Percentiles rank a stretch among this genome's conserved stretches.
Evolutionary conservation across 2,113 vertebrate species (phyloP).

Genomic region (Rousettus leschenaultii): DNA sequence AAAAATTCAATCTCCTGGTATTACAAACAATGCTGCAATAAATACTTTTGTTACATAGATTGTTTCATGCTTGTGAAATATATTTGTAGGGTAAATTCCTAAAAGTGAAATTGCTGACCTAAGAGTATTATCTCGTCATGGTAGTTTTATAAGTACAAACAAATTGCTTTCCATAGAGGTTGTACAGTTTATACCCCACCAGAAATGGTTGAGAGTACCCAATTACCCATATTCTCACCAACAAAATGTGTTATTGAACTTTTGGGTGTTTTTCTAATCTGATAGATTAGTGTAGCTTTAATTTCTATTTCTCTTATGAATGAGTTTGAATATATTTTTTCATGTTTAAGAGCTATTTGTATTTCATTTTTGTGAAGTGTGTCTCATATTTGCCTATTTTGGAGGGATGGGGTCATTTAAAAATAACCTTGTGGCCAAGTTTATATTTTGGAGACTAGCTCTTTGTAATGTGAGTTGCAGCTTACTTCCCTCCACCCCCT

Average conservation of each 20-base stretch:
- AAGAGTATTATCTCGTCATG: not conserved
- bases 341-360: constrained; percentile 7
- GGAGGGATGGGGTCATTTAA: not conserved
- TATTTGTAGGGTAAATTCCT: constrained; percentile 50
- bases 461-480: not conserved
- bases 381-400: not conserved
- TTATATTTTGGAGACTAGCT: constrained; percentile 26
- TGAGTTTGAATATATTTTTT: constrained; percentile 48
- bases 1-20: not conserved
- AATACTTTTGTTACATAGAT: constrained; percentile 20
- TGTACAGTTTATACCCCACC: not conserved
- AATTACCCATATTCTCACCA: constrained; percentile 15
- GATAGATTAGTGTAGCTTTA: constrained; percentile 22
- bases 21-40: not conserved
- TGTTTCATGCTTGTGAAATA: constrained; percentile 18
- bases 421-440: not conserved
- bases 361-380: constrained; percentile 20
- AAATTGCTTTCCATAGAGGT: not conserved
- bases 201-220: not conserved
- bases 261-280: not conserved
- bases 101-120: constrained; percentile 16
- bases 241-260: constrained; percentile 14
- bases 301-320: constrained; percentile 38
- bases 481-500: not conserved
- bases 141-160: not conserved